Conservation (phyloP, 2,888 invertebrate genomes). For the Anthrax anthrax region DNA sequence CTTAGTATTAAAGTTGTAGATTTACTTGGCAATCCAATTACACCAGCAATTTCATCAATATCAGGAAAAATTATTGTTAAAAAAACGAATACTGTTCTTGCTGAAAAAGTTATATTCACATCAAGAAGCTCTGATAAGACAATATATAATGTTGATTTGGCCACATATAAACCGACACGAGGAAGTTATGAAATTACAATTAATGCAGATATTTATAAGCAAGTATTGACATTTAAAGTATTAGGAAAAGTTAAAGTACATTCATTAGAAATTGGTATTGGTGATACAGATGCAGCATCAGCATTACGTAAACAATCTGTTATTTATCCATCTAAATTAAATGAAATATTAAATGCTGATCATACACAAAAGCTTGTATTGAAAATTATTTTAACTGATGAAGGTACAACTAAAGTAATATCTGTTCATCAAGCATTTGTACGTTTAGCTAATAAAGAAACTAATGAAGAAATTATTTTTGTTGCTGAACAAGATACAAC, state of each 20-base stretch:
- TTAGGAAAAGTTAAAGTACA: constrained; percentile 63
- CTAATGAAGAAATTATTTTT: constrained; percentile 77
- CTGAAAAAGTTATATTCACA: constrained; percentile 39
- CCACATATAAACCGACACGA: constrained; percentile 60
- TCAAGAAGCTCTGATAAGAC: constrained; percentile 56
- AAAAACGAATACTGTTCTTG: constrained; percentile 46
- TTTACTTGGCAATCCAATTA: constrained; percentile 55
- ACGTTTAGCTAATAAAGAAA: constrained; percentile 49
- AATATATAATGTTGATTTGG: constrained; percentile 61
- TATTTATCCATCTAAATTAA: constrained; percentile 54
- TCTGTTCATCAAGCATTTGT: constrained; percentile 79
- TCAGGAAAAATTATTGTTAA: constrained; percentile 30
- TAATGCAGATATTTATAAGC: constrained; percentile 48
- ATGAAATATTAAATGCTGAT: constrained; percentile 64
- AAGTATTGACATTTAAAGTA: constrained; percentile 51
- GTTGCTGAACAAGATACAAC: constrained; percentile 76
- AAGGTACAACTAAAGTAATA: constrained; percentile 48
- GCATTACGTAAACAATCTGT: constrained; percentile 64
- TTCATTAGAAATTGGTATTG: constrained; percentile 71
- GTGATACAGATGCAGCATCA: constrained; percentile 79
- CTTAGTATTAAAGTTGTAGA: constrained; percentile 60
- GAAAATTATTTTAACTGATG: constrained; percentile 65
- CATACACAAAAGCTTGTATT: constrained; percentile 76
- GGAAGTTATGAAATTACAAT: constrained; percentile 75
- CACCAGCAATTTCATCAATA: constrained; percentile 22